Evolutionary conservation across 2,797 vertebrate genomes (phyloP).

Genomic region (Pelobates cultripes): DNA sequence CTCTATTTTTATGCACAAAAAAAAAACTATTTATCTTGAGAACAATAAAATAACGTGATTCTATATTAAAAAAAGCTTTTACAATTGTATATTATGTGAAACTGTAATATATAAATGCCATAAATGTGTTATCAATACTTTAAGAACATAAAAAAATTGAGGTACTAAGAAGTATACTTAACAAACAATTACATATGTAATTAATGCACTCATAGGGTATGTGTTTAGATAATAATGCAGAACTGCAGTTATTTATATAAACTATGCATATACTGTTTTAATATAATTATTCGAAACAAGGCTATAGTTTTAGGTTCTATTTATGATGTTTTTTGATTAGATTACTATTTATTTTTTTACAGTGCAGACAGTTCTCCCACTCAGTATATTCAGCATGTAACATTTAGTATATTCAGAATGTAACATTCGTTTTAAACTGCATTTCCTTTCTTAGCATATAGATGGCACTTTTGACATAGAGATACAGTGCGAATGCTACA

Average conservation of each 20-base stretch:
- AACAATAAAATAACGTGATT: neutral
- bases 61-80: no score
- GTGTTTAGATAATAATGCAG: no score
- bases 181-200: no score
- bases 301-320: neutral
- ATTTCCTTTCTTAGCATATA: constrained; percentile 74
- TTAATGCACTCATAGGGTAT: no score
- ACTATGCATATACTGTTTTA: no score
- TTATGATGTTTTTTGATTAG: neutral
- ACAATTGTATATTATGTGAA: no score
- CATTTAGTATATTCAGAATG: neutral
- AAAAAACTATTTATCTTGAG: neutral
- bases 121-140: no score
- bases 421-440: constrained; percentile 54
- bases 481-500: constrained; percentile 13
- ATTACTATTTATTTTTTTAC: neutral
- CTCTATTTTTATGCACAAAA: neutral
- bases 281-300: neutral
- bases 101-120: no score
- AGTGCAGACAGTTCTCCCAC: constrained; percentile 1
- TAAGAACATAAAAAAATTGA: no score
- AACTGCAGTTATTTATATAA: no score
- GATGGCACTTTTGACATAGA: constrained; percentile 81
- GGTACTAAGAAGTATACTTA: no score
- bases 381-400: neutral